phyloP scores from a whole-genome alignment of 2,888 invertebrate genomes.

The Doris montereyensis region DNA sequence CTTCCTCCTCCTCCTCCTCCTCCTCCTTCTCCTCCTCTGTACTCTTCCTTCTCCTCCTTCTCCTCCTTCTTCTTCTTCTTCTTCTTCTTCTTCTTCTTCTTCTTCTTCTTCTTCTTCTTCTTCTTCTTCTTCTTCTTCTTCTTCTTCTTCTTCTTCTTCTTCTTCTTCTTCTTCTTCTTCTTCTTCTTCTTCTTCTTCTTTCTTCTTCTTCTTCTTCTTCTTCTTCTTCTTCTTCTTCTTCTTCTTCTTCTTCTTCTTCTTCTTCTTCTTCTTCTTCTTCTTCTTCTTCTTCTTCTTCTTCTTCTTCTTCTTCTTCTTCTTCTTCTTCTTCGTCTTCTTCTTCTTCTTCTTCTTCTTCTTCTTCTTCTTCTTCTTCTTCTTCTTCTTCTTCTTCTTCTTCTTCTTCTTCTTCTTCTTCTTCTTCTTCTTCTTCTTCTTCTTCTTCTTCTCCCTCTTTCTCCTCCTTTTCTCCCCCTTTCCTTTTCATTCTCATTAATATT shows the following conservation, averaged over 20 bases:
- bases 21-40: neutral
- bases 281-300: slow-evolving; percentile 22
- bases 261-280: neutral
- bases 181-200: slow-evolving; percentile 28
- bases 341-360: slow-evolving; percentile 10
- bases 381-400: neutral
- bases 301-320: slow-evolving; percentile 16
- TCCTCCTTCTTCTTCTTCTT: neutral
- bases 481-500: neutral
- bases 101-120: neutral
- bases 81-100: neutral
- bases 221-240: neutral
- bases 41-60: neutral
- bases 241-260: slow-evolving; percentile 23
- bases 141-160: slow-evolving; percentile 3
- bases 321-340: slow-evolving; percentile 1
- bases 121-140: slow-evolving; percentile 2
- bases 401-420: neutral
- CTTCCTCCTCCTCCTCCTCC: slow-evolving; percentile 17
- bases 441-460: neutral
- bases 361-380: neutral
- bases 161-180: slow-evolving; percentile 22
- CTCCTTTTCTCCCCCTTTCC: neutral
- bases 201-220: neutral
- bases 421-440: neutral